Evolutionary conservation across 2,888 invertebrate genomes (phyloP).

Genomic region (Agrilus mali): DNA sequence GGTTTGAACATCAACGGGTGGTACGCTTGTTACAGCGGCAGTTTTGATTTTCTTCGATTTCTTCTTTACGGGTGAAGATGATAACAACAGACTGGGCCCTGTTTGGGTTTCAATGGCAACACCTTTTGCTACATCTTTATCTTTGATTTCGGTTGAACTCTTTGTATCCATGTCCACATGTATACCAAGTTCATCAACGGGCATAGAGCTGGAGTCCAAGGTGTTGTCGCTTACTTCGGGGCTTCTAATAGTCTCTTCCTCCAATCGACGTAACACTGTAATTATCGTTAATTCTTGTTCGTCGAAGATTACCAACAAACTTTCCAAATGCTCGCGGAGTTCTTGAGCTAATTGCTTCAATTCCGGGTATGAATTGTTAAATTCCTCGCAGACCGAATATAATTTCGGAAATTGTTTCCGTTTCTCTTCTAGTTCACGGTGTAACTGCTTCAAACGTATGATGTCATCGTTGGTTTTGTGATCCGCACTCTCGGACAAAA

Average conservation of each 20-base stretch:
- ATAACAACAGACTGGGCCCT: constrained; percentile 41
- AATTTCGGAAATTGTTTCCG: constrained; percentile 38
- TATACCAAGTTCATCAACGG: constrained; percentile 47
- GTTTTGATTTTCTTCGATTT: constrained; percentile 31
- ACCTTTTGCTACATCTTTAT: constrained; percentile 17
- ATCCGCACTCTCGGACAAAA: constrained; percentile 17
- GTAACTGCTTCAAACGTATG: constrained; percentile 24
- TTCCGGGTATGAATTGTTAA: constrained; percentile 36
- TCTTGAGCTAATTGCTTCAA: constrained; percentile 34
- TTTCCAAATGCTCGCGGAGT: constrained; percentile 43
- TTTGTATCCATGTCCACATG: constrained; percentile 18
- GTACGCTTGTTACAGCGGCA: constrained; percentile 40
- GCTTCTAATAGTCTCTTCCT: constrained; percentile 28
- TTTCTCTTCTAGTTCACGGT: constrained; percentile 32
- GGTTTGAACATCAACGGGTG: constrained; percentile 45
- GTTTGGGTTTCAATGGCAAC: constrained; percentile 53
- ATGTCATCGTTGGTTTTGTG: constrained; percentile 26
- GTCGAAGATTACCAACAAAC: constrained; percentile 42
- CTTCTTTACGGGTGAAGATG: constrained; percentile 29
- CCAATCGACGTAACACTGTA: no score
- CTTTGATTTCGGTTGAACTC: constrained; percentile 14
- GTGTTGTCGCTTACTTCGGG: constrained; percentile 45
- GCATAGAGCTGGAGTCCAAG: constrained; percentile 58
- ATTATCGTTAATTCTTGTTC: constrained; percentile 43
- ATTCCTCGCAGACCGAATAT: constrained; percentile 34